These are phyloP conservation scores for Caranx ignobilis DNA, from an alignment of 2,113 vertebrate genomes.

Conservation along the genomic window DNA sequence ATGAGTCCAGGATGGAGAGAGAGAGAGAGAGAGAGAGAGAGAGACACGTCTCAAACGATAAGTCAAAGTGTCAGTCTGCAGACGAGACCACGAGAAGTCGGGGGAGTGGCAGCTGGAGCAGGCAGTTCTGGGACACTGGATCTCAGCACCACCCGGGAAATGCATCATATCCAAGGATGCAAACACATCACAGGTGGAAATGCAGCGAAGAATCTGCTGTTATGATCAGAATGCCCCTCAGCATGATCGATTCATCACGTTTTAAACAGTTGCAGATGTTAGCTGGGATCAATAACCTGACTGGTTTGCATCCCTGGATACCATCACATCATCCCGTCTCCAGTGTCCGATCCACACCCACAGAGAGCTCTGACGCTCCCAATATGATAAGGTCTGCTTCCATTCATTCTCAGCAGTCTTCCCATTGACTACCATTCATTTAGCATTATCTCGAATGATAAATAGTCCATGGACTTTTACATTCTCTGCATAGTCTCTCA, in stretches of 20 bases:
- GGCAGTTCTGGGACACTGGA: slow-evolving; percentile 45
- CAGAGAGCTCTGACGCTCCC: slow-evolving; percentile 3
- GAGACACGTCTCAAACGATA: slow-evolving; percentile 34
- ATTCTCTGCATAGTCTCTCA: slow-evolving; percentile 34
- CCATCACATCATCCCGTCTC: slow-evolving; percentile 20
- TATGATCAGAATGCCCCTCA: not conserved
- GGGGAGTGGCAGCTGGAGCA: slow-evolving; percentile 27
- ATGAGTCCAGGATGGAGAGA: slow-evolving; percentile 38
- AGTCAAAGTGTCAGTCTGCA: slow-evolving; percentile 25
- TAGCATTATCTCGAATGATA: not conserved
- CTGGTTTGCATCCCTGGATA: slow-evolving; percentile 54
- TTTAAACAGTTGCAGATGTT: not conserved
- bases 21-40: not conserved
- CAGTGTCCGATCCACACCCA: not conserved
- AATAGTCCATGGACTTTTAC: slow-evolving; percentile 8
- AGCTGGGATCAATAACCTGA: not conserved
- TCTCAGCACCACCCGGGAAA: slow-evolving; percentile 5
- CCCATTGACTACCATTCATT: slow-evolving; percentile 34
- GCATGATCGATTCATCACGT: not conserved
- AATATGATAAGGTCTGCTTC: slow-evolving; percentile 5
- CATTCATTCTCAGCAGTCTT: slow-evolving; percentile 34
- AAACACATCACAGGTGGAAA: slow-evolving; percentile 33
- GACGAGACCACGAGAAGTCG: slow-evolving; percentile 30
- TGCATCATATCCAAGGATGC: slow-evolving; percentile 45
- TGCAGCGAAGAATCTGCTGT: not conserved